A percentile compares a stretch with the other conserved stretches of the same genome.
Evolutionary conservation across 2,888 invertebrate species (phyloP).

Genomic region (Amphipyra tragopoginis): DNA sequence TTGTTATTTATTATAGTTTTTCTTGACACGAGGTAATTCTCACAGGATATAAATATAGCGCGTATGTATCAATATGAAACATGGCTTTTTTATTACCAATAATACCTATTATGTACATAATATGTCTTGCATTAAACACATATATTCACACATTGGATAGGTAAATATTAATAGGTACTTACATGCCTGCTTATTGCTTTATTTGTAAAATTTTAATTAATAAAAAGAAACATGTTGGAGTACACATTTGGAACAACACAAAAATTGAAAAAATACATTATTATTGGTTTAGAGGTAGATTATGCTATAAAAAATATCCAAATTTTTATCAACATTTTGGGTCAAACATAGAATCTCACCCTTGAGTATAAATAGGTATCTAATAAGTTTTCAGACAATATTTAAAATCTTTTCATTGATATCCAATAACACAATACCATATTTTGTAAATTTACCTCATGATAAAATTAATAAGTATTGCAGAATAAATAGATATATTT

Average conservation of each 20-base stretch:
- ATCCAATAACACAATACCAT: too few species aligned
- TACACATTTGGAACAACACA: background rate
- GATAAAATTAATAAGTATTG: too few species aligned
- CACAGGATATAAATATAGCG: background rate
- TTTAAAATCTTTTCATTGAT: too few species aligned
- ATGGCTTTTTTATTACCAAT: constrained; percentile 15
- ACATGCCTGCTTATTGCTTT: background rate
- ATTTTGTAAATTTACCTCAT: too few species aligned
- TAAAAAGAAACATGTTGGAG: background rate
- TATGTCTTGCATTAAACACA: background rate
- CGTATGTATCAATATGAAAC: background rate
- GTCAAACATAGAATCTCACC: too few species aligned
- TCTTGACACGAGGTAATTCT: background rate
- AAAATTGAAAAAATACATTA: background rate
- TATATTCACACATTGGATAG: constrained; percentile 3
- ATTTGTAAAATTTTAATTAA: constrained; percentile 5
- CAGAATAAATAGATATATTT: too few species aligned
- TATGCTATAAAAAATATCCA: background rate
- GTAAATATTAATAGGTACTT: too few species aligned
- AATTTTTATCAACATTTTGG: background rate
- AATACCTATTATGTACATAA: constrained; percentile 7
- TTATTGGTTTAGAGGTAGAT: background rate
- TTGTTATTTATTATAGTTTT: constrained; percentile 1
- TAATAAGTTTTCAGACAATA: too few species aligned
- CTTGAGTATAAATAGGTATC: too few species aligned